Evolutionary conservation across 2,888 invertebrate genomes (phyloP).

Genomic region (Pecten maximus): DNA sequence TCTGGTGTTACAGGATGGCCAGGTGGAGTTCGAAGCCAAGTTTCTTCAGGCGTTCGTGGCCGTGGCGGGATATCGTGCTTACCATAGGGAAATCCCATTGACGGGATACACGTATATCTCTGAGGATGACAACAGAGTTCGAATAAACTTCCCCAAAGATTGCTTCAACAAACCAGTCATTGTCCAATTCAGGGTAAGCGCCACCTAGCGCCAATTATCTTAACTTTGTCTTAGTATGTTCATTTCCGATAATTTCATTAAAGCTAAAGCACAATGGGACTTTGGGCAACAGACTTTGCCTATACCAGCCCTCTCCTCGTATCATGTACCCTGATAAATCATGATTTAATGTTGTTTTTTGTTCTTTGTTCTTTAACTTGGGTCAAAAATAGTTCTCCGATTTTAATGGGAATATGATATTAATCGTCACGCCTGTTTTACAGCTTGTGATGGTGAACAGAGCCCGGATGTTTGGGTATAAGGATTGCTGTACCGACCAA

Average conservation of each 20-base stretch:
- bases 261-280: too few relatives aligned
- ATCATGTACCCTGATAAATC: too few relatives aligned
- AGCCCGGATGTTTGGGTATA: constrained; percentile 65
- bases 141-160: constrained; percentile 63
- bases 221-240: too few relatives aligned
- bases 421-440: constrained; percentile 21
- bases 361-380: too few relatives aligned
- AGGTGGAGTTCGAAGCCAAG: constrained; percentile 62
- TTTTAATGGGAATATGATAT: too few relatives aligned
- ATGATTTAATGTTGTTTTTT: too few relatives aligned
- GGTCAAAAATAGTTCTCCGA: too few relatives aligned
- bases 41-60: constrained; percentile 64
- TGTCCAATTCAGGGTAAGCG: constrained; percentile 61
- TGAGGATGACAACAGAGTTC: constrained; percentile 64
- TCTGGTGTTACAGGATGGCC: constrained; percentile 57
- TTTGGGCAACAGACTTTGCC: too few relatives aligned
- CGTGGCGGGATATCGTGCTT: constrained; percentile 58
- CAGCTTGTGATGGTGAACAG: constrained; percentile 66
- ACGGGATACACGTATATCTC: constrained; percentile 62
- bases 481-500: constrained; percentile 61
- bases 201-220: too few relatives aligned
- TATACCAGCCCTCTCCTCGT: too few relatives aligned
- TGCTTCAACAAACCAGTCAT: constrained; percentile 55
- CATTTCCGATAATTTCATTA: too few relatives aligned
- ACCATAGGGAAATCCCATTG: constrained; percentile 60